A percentile compares a stretch with the other conserved stretches of the same genome.
These are phyloP conservation scores for Megaceryle torquata DNA, from an alignment of 2,113 vertebrate species.

Conservation along the genomic window DNA sequence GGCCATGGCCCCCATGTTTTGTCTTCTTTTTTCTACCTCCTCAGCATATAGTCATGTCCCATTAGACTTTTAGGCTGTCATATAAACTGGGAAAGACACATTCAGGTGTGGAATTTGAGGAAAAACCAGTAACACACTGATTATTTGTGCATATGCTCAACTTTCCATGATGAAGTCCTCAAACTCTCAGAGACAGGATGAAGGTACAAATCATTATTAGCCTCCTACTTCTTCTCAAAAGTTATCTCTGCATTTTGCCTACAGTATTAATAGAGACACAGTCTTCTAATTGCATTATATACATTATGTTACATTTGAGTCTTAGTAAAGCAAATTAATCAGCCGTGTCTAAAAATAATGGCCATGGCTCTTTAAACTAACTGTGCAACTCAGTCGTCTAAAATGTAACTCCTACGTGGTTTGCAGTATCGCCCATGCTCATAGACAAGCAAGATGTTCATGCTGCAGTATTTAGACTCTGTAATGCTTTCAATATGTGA, in stretches of 20 bases:
- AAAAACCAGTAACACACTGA: not conserved
- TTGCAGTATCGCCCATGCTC: not conserved
- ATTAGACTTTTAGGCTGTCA: not conserved
- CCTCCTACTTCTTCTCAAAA: not conserved
- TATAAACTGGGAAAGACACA: not conserved
- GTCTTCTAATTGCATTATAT: slow-evolving; percentile 59
- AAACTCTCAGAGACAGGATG: not conserved
- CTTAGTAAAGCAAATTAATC: slow-evolving; percentile 52
- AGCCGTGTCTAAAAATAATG: slow-evolving; percentile 33
- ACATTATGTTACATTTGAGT: slow-evolving; percentile 26
- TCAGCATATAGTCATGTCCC: not conserved
- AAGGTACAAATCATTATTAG: not conserved
- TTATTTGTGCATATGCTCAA: not conserved
- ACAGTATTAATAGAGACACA: slow-evolving; percentile 10
- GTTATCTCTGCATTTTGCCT: slow-evolving; percentile 7
- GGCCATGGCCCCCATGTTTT: not conserved
- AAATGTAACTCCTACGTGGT: slow-evolving; percentile 30
- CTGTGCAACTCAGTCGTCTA: not conserved
- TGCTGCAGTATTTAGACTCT: slow-evolving; percentile 4
- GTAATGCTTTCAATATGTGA: slow-evolving; percentile 29
- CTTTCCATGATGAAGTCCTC: not conserved
- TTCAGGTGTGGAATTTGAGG: not conserved
- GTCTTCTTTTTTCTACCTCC: not conserved
- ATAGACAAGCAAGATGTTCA: slow-evolving; percentile 35
- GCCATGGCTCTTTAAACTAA: slow-evolving; percentile 8